Evolutionary conservation across 2,888 invertebrate genomes (phyloP).

Genomic region (Thalpophila matura): DNA sequence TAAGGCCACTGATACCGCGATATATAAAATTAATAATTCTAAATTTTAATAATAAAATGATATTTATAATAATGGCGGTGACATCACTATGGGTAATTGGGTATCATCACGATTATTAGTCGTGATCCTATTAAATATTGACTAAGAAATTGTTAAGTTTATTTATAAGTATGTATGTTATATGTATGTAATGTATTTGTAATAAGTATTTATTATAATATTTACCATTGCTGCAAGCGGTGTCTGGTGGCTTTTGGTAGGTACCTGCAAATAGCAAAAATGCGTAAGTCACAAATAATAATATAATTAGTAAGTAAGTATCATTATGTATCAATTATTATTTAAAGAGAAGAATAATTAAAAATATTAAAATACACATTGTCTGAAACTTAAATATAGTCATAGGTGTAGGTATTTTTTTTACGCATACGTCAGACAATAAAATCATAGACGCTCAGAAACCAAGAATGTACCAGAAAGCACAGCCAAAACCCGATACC

Average conservation of each 20-base stretch:
- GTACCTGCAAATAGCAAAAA: constrained; percentile 69
- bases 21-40: constrained; percentile 12
- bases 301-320: not conserved
- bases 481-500: constrained; percentile 37
- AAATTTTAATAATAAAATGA: not conserved
- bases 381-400: not conserved
- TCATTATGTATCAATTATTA: not conserved
- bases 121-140: constrained; percentile 18
- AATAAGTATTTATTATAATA: constrained; percentile 36
- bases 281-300: too few relatives aligned
- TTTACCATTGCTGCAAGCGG: constrained; percentile 82
- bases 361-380: not conserved
- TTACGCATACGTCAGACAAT: not conserved
- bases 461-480: not conserved
- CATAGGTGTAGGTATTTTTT: not conserved
- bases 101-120: constrained; percentile 11
- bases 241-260: constrained; percentile 49
- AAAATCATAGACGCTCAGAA: not conserved
- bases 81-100: constrained; percentile 6
- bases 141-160: constrained; percentile 5
- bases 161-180: constrained; percentile 6
- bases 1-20: constrained; percentile 35
- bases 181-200: not conserved
- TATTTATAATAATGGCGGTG: constrained; percentile 2
- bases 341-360: not conserved